Evolutionary conservation across 2,113 vertebrate genomes (phyloP), one percentile per base, ranked within the genome.

Genomic region (Eulacestoma nigropectus): DNA sequence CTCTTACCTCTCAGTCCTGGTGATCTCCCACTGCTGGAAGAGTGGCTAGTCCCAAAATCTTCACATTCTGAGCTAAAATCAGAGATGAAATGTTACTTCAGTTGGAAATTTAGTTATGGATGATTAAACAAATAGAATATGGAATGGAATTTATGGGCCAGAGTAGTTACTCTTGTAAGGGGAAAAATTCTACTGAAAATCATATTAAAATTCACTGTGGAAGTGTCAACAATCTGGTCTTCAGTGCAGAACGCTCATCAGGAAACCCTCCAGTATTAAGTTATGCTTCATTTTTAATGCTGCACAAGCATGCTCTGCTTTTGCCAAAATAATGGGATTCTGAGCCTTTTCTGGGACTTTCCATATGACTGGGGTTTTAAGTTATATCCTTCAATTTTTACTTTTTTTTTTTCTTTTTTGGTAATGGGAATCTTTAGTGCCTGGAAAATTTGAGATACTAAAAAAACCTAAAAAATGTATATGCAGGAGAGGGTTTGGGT

Each of bases 381-480:
- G 93, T 93, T 95, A 56, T 78, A 79, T 82, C 65, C 86, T 85
- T 89, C 64, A 63, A 37, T 62, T 91, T 93, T 50, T 6, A 3
- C 6, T 27, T 33, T n/a, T 79, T 60, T 33, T 6, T 41, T 30
- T 35, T 9, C 1, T 80, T 57, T 94, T 92, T 93, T 82, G 23
- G 65, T 93, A 85, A 93, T 81, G 72, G 72, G 79, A 80, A 88
- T 22, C 57, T 89, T 93, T 65, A 89, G 49, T 73, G 88, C 39
- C 53, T 96, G 96, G 96, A 96, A 96, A 95, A 95, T 69, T 5
- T 93, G 95, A 96, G 83, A 75, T 44, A 20, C 29, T 93, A 18
- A 81, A 95, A 50, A 77, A 88, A 84, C 57, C 68, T 56, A 11
- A 33, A 94, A 93, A 95, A 88, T 80, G 72, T 94, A 86, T 94